phyloP scores from a whole-genome alignment of 2,113 vertebrate genomes.

The Salvator merianae region DNA sequence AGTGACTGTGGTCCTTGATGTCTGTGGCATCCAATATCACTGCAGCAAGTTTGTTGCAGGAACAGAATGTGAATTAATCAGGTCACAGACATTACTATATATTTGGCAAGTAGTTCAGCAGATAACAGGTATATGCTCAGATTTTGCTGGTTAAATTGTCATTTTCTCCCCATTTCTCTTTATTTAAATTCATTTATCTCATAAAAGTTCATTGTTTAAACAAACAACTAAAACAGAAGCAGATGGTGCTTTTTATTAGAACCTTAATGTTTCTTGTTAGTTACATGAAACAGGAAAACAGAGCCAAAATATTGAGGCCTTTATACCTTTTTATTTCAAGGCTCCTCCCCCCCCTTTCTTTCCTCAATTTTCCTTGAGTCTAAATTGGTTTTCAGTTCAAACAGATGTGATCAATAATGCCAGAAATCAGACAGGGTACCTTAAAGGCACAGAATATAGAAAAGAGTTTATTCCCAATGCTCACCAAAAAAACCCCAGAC shows the following conservation, averaged over 20 bases:
- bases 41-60: too few relatives aligned
- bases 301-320: slow-evolving; percentile 26
- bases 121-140: not conserved
- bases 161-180: slow-evolving; percentile 49
- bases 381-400: slow-evolving; percentile 19
- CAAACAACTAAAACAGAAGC: slow-evolving; percentile 45
- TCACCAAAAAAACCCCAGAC: rapidly evolving
- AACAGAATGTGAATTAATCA: slow-evolving; percentile 6
- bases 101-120: slow-evolving; percentile 12
- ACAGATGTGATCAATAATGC: slow-evolving; percentile 11
- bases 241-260: slow-evolving; percentile 57
- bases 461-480: not conserved
- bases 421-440: not conserved
- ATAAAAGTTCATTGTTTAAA: slow-evolving; percentile 28
- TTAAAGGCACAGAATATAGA: slow-evolving; percentile 3
- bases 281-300: slow-evolving; percentile 37
- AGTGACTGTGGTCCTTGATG: not conserved
- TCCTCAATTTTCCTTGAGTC: not conserved
- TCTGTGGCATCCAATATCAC: too few relatives aligned
- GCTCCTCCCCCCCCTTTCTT: not conserved
- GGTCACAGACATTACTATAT: not conserved
- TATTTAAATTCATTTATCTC: slow-evolving; percentile 52
- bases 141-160: slow-evolving; percentile 54
- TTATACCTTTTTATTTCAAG: not conserved
- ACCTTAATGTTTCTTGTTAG: slow-evolving; percentile 44